Evolutionary conservation across 2,113 vertebrate genomes (phyloP).

Genomic region (Mesocricetus auratus): DNA sequence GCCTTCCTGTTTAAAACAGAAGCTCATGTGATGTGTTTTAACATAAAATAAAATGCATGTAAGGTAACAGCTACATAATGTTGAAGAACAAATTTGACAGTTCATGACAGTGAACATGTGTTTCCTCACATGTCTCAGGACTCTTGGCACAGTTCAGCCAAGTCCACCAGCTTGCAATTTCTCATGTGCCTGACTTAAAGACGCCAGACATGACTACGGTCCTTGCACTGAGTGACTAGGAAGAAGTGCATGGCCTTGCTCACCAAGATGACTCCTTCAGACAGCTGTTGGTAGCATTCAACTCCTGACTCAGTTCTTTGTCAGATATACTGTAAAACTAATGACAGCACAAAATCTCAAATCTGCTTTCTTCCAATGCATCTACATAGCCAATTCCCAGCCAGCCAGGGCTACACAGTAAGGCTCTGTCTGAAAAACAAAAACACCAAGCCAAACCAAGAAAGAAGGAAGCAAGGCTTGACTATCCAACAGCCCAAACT

Average conservation of each 20-base stretch:
- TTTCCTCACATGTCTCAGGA: not conserved
- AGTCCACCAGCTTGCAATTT: not conserved
- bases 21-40: not conserved
- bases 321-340: not conserved
- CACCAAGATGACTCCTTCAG: not conserved
- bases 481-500: not conserved
- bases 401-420: not conserved
- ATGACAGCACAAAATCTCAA: not conserved
- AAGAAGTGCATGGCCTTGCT: not conserved
- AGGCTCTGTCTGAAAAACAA: not conserved
- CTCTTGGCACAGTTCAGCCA: not conserved
- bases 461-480: not conserved
- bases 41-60: not conserved
- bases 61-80: not conserved
- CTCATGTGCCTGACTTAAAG: not conserved
- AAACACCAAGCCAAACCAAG: not conserved
- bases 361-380: not conserved
- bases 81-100: not conserved
- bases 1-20: constrained; percentile 3
- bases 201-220: not conserved
- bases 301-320: not conserved
- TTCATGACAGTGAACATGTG: not conserved
- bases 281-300: not conserved
- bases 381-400: not conserved
- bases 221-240: not conserved